These are phyloP conservation scores for Orestias chungarensis DNA, from an alignment of 2,797 vertebrate species.

Conservation along the genomic window DNA sequence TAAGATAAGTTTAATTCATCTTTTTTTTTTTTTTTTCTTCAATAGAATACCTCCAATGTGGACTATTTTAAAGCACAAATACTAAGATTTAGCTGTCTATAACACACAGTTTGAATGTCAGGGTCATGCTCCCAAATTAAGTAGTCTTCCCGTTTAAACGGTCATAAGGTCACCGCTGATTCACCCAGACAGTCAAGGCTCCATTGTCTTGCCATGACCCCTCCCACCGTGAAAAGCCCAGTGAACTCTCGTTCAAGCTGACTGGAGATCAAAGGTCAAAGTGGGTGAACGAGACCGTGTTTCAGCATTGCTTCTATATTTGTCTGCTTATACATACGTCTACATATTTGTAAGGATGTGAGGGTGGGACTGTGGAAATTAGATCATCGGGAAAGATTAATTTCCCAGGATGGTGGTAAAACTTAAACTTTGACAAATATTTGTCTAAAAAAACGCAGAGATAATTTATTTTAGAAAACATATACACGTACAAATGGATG, in stretches of 20 bases:
- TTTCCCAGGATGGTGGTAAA: background rate
- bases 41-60: background rate
- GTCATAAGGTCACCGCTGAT: conserved; percentile 31
- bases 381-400: conserved; percentile 33
- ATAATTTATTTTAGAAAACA: background rate
- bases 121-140: conserved; percentile 31
- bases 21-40: background rate
- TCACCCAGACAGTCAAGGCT: conserved; percentile 34
- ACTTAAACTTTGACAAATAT: background rate
- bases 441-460: background rate
- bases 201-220: conserved; percentile 66
- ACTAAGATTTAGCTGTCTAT: background rate
- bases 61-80: background rate
- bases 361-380: conserved; percentile 49
- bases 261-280: conserved; percentile 50
- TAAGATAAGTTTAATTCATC: too few species aligned
- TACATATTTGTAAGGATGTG: conserved; percentile 36
- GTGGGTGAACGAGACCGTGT: conserved; percentile 20
- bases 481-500: background rate
- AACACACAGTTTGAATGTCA: conserved; percentile 5
- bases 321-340: conserved; percentile 41
- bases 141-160: conserved; percentile 22
- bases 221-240: conserved; percentile 40
- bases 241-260: conserved; percentile 46
- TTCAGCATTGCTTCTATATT: conserved; percentile 47